Evolutionary conservation across 2,113 vertebrate species (phyloP), one percentile per base, ranked within the genome.

Genomic region (Psittacula cyanocephala): DNA sequence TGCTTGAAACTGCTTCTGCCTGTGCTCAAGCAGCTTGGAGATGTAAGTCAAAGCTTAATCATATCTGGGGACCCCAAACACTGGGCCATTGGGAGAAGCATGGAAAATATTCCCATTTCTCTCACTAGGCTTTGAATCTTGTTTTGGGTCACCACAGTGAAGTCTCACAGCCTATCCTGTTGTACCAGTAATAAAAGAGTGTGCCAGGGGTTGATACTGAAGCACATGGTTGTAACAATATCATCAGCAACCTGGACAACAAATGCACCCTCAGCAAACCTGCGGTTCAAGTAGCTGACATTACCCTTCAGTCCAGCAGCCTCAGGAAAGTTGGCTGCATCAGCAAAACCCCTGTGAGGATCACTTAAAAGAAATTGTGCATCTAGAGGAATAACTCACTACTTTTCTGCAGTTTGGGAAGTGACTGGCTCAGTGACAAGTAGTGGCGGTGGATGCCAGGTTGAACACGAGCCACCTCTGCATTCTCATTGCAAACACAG

Each of bases 1-100:
- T 93, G 29, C 47, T 60, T 91, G 80, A 91, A 95, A 79, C 47
- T 71, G 24, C 59, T 93, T 80, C 62, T 95, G 69, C 55, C 72
- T 64, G 29, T 81, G 18, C 77, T 95, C 33, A 72, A 50, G 52
- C 33, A 81, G 7, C 64, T 82, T 70, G 44, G 37, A 80, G 50
- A 22, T 80, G 47, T 22, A 89, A 71, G 50, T 79, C 31, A 75
- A 95, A 57, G 4, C 29, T 71, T 68, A 75, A 68, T 64, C 24
- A 28, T 62, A 81, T 65, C n/a, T 63, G 60, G 52, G 62, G 50
- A 89, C 49, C 22, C 13, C 60, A 82, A 60, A 28, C 12, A 27
- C 27, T 8, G 18, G 13, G 39, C 31, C 35, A 29, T 1, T 79
- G 57, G 43, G 41, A 80, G 52, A 85, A 64, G 33, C 4, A 24